A percentile compares a stretch with the other conserved stretches of the same genome.
These are phyloP conservation scores for Diarsia rubi DNA, from an alignment of 2,888 invertebrate species.

Conservation along the genomic window DNA sequence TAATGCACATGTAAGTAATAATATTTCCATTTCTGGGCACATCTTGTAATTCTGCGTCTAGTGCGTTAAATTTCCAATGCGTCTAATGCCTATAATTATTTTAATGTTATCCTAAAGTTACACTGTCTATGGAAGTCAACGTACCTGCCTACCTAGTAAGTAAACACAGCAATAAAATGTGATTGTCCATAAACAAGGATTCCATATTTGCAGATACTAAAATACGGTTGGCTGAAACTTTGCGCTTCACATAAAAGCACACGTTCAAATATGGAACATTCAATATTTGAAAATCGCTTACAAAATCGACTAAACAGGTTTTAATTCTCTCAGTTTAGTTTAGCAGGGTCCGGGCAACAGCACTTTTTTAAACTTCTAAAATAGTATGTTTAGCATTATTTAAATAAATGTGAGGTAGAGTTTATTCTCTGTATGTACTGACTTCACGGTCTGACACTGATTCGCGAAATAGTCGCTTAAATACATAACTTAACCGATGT, in stretches of 20 bases:
- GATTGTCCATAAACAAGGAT: constrained; percentile 1
- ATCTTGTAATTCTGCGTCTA: too few species aligned
- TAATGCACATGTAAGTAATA: too few species aligned
- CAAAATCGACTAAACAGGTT: constrained; percentile 25
- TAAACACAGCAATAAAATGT: background rate
- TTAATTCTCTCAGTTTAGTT: constrained; percentile 17
- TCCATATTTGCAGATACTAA: constrained; percentile 32
- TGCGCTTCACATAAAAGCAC: constrained; percentile 24
- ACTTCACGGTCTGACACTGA: constrained; percentile 70
- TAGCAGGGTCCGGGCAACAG: background rate
- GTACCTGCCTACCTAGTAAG: background rate
- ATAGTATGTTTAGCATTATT: constrained; percentile 48
- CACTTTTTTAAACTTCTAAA: constrained; percentile 41
- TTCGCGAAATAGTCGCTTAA: constrained; percentile 76
- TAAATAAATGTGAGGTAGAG: constrained; percentile 50
- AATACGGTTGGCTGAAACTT: constrained; percentile 41
- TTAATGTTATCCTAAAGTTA: background rate
- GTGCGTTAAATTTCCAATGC: too few species aligned
- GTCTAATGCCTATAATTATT: too few species aligned
- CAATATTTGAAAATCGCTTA: constrained; percentile 51
- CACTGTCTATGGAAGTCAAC: background rate
- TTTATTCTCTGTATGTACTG: constrained; percentile 42
- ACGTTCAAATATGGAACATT: constrained; percentile 31
- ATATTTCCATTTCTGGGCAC: too few species aligned
- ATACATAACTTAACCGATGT: constrained; percentile 52